These are phyloP conservation scores for Nasua narica DNA, from an alignment of 2,797 vertebrate genomes.

Conservation along the genomic window DNA sequence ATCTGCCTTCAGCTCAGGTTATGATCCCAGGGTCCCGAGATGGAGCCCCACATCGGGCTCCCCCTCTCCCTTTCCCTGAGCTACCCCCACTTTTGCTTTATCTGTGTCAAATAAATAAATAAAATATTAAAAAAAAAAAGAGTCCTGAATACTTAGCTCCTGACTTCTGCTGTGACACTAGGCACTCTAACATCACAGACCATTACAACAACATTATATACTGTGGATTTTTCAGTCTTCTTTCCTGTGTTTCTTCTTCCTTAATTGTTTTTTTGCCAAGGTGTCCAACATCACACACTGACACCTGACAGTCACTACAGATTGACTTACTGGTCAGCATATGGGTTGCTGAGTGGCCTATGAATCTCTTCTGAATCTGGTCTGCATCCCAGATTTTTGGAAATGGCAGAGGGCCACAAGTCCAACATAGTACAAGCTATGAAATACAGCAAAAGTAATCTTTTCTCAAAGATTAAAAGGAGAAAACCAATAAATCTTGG, in stretches of 20 bases:
- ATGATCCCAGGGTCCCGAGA: too few relatives aligned
- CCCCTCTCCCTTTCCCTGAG: too few relatives aligned
- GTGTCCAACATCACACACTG: not conserved
- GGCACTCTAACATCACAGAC: not conserved
- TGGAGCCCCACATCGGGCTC: too few relatives aligned
- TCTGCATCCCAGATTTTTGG: conserved; percentile 46
- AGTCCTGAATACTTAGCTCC: not conserved
- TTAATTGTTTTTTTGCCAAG: not conserved
- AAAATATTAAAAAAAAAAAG: too few relatives aligned
- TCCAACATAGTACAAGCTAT: not conserved
- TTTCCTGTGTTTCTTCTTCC: not conserved
- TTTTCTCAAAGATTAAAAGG: conserved; percentile 51
- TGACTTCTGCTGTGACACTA: not conserved
- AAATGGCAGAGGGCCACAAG: not conserved
- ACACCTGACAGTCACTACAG: not conserved
- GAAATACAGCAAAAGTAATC: not conserved
- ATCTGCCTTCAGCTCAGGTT: too few relatives aligned
- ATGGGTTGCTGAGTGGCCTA: not conserved
- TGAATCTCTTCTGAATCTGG: conserved; percentile 31
- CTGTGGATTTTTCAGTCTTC: not conserved
- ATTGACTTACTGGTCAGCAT: not conserved
- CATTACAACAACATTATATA: not conserved
- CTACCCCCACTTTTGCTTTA: too few relatives aligned
- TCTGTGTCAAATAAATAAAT: too few relatives aligned
- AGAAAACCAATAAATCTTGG: conserved; percentile 15